phyloP scores from a whole-genome alignment of 2,113 vertebrate species.

The Rana temporaria region DNA sequence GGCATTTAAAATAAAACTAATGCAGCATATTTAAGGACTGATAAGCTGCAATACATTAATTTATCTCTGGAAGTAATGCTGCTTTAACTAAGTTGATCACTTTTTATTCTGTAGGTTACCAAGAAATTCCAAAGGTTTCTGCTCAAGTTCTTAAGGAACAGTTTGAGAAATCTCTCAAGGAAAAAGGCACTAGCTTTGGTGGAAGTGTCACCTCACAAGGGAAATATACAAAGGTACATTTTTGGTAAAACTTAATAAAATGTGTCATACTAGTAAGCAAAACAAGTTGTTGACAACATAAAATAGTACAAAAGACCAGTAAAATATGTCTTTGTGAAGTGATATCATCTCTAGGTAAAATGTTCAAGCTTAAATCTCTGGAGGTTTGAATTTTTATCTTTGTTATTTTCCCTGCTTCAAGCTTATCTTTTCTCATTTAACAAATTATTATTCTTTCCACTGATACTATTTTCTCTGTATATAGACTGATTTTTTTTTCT shows the following conservation, averaged over 20 bases:
- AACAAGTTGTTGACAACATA: background rate
- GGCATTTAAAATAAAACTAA: too few species aligned
- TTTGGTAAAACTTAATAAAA: background rate
- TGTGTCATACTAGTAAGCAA: too few species aligned
- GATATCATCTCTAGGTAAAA: too few species aligned
- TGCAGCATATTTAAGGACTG: too few species aligned
- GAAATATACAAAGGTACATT: conserved; percentile 86
- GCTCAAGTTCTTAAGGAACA: conserved; percentile 87
- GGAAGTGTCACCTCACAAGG: conserved; percentile 68
- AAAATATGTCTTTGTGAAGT: too few species aligned
- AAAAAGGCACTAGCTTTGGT: conserved; percentile 64
- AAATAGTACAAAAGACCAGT: background rate
- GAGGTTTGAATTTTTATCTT: background rate
- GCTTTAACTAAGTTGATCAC: too few species aligned
- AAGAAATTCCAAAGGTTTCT: conserved; percentile 86
- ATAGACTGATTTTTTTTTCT: too few species aligned
- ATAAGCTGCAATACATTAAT: too few species aligned
- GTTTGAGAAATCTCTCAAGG: conserved; percentile 89
- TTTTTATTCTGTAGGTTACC: conserved; percentile 70
- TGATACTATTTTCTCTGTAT: background rate
- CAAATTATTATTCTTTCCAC: background rate
- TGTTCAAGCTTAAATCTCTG: too few species aligned
- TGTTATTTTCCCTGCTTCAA: background rate
- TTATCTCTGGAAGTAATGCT: too few species aligned
- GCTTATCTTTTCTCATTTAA: background rate